These are phyloP conservation scores for Larimichthys polyactis DNA, from an alignment of 2,113 vertebrate species.

Conservation along the genomic window DNA sequence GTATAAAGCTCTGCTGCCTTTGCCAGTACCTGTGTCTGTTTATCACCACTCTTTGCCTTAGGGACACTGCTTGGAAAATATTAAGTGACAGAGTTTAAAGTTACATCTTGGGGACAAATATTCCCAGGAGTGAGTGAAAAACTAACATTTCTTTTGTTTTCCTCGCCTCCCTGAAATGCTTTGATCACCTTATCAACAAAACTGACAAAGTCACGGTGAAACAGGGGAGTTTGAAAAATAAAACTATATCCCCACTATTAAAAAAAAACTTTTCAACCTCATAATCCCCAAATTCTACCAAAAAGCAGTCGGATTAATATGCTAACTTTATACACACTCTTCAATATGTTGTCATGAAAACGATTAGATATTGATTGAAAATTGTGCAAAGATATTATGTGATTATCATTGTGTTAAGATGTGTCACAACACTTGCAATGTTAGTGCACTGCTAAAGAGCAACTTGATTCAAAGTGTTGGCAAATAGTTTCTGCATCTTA, in stretches of 20 bases:
- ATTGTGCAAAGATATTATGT: constrained; percentile 25
- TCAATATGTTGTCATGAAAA: constrained; percentile 7
- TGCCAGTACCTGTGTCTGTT: constrained; percentile 40
- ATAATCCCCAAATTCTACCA: background rate
- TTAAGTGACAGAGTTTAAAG: constrained; percentile 59
- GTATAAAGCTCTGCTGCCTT: constrained; percentile 55
- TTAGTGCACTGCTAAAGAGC: constrained; percentile 29
- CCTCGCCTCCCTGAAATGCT: background rate
- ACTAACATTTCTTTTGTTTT: constrained; percentile 50
- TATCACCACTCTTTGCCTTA: constrained; percentile 36
- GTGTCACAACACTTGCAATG: constrained; percentile 47
- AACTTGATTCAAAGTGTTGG: constrained; percentile 66
- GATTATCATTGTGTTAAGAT: constrained; percentile 40
- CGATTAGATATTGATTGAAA: constrained; percentile 16
- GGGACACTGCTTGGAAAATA: constrained; percentile 38
- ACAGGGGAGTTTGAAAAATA: background rate
- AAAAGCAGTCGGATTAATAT: background rate
- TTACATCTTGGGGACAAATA: constrained; percentile 53
- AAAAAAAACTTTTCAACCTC: background rate
- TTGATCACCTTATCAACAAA: constrained; percentile 40
- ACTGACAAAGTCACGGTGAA: constrained; percentile 16
- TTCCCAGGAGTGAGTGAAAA: constrained; percentile 40
- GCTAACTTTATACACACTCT: background rate
- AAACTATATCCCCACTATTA: background rate
- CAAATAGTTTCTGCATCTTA: constrained; percentile 77